Conservation (phyloP, 2,888 invertebrate species). For the Drosophila emarginata region DNA sequence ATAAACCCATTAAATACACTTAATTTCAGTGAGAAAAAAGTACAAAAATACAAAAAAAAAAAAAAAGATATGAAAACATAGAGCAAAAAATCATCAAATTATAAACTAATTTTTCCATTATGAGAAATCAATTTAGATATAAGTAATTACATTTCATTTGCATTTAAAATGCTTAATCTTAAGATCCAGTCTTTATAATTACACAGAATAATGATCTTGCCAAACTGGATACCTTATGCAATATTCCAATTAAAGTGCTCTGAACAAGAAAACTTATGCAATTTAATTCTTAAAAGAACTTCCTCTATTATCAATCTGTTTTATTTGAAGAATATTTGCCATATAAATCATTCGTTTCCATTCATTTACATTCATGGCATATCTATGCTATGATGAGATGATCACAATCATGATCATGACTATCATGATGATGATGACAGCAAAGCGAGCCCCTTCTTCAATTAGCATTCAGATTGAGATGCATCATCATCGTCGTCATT, state of each 20-base stretch:
- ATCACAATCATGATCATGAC: neutral
- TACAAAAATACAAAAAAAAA: neutral
- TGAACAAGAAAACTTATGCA: slow-evolving; percentile 34
- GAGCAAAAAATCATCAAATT: neutral
- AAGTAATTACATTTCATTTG: slow-evolving; percentile 9
- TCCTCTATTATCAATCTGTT: slow-evolving; percentile 30
- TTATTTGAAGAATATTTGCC: neutral
- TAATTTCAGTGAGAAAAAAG: neutral
- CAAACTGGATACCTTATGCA: slow-evolving; percentile 4
- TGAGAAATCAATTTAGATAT: neutral
- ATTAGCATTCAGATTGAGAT: slow-evolving; percentile 28
- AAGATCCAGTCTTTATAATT: neutral
- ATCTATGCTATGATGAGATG: slow-evolving; percentile 30
- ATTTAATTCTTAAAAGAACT: slow-evolving; percentile 32
- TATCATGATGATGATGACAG: neutral
- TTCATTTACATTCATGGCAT: slow-evolving; percentile 25
- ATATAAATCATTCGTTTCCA: slow-evolving; percentile 36
- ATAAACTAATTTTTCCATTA: neutral
- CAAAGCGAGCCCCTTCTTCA: slow-evolving; percentile 7
- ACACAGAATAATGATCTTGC: neutral
- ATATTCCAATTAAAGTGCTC: slow-evolving; percentile 18
- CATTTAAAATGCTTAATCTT: slow-evolving; percentile 2
- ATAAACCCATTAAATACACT: neutral
- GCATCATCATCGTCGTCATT: slow-evolving; percentile 31
- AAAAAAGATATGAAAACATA: neutral